Evolutionary conservation across 2,113 vertebrate genomes (phyloP), one percentile per base, ranked within the genome.

Genomic region (Callionymus lyra): DNA sequence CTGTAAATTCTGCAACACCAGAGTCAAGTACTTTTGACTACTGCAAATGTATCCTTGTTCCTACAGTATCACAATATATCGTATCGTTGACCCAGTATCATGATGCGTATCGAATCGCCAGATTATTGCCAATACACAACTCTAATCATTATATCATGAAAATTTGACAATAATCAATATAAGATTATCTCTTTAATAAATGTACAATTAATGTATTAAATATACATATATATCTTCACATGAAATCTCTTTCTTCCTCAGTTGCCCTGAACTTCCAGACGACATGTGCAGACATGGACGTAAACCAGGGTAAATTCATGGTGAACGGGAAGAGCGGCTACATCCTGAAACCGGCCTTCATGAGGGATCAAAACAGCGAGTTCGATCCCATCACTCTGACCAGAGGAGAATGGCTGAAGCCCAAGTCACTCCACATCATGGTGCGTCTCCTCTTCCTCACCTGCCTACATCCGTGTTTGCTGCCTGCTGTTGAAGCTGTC

Each of bases 181-280:
- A n/a, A n/a, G n/a, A n/a, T n/a, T n/a, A n/a, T n/a, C n/a, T n/a
- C n/a, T n/a, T n/a, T n/a, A n/a, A n/a, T n/a, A n/a, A n/a, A n/a
- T n/a, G n/a, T n/a, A n/a, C n/a, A n/a, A n/a, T n/a, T n/a, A n/a
- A n/a, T n/a, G n/a, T n/a, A n/a, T n/a, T n/a, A n/a, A n/a, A n/a
- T n/a, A n/a, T n/a, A n/a, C n/a, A 32, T 5, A 27, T 27, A 4
- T 27, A 8, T 27, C 4, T 27, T 27, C 21, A 27, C 21, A 27
- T 27, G 21, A 8, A 27, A 8, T 8, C 4, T 27, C 21, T 27
- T 27, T n/a, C 21, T 16, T 33, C 49, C 46, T 17, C 56, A 98
- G 94, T 97, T 81, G 90, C 95, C 47, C 65, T 99, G 10, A 99
- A 99, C 81, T 96, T 98, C 81, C 95, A 99, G 85, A 94, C 91